A percentile compares a stretch with the other conserved stretches of the same genome.
phyloP scores from a whole-genome alignment of 2,797 vertebrate genomes.

The Gobionotothen gibberifrons region DNA sequence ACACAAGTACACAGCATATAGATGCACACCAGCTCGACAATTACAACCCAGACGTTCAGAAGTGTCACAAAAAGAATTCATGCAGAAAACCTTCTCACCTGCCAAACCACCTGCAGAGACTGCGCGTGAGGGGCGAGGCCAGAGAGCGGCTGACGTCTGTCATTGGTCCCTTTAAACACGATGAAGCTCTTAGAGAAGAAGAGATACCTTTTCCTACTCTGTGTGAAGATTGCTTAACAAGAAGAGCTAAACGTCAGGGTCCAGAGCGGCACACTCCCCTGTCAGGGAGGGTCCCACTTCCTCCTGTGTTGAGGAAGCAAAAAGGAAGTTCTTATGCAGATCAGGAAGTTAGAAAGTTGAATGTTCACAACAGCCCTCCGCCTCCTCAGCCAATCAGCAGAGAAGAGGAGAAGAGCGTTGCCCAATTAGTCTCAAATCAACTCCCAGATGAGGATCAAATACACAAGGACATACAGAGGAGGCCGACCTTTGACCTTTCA shows the following conservation, averaged over 20 bases:
- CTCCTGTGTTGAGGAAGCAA: conserved; percentile 73
- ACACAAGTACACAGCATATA: neutral
- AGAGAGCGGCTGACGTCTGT: conserved; percentile 51
- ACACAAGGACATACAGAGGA: conserved; percentile 21
- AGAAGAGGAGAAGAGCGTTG: conserved; percentile 39
- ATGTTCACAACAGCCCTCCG: conserved; percentile 7
- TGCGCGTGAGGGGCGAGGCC: conserved; percentile 61
- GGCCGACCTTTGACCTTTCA: conserved; percentile 47
- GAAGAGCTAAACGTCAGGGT: conserved; percentile 62
- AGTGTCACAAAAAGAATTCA: conserved; percentile 52
- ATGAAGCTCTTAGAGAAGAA: conserved; percentile 66
- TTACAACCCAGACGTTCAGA: conserved; percentile 30
- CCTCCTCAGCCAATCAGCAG: conserved; percentile 37
- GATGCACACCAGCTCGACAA: conserved; percentile 34
- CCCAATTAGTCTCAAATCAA: conserved; percentile 36
- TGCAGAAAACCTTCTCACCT: conserved; percentile 57
- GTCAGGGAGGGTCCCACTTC: conserved; percentile 73
- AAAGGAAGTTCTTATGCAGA: conserved; percentile 46
- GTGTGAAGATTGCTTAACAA: conserved; percentile 80
- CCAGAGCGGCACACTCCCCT: conserved; percentile 58
- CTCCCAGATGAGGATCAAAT: conserved; percentile 34
- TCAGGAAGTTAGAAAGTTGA: conserved; percentile 50
- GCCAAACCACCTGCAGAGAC: conserved; percentile 80
- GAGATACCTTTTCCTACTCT: conserved; percentile 45
- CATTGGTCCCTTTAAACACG: conserved; percentile 62